A percentile compares a stretch with the other conserved stretches of the same genome.
These are phyloP conservation scores for Microtus agrestis DNA, from an alignment of 2,797 vertebrate species.

Conservation along the genomic window DNA sequence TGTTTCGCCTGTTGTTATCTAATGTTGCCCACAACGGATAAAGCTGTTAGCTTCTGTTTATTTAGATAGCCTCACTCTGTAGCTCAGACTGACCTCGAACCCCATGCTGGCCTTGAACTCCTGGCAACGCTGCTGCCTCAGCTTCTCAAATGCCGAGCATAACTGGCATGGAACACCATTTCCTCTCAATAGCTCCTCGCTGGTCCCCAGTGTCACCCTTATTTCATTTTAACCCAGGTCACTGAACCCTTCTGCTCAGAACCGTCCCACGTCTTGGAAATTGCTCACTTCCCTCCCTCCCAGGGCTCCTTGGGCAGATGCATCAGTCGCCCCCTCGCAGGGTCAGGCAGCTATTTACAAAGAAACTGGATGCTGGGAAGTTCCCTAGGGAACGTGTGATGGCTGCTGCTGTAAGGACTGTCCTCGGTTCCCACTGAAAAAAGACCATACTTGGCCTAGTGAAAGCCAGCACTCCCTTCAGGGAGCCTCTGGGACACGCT, in stretches of 20 bases:
- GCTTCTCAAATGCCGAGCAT: background rate
- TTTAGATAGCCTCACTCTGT: background rate
- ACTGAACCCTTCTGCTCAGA: background rate
- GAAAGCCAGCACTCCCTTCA: background rate
- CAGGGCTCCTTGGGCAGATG: background rate
- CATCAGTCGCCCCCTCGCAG: background rate
- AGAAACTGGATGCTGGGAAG: background rate
- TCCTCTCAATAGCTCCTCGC: background rate
- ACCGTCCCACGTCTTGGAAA: rapidly evolving
- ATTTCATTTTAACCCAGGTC: background rate
- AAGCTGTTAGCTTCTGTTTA: background rate
- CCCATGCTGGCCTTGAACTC: background rate
- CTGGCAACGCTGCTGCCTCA: background rate
- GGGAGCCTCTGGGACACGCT: rapidly evolving
- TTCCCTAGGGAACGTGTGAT: background rate
- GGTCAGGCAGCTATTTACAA: background rate
- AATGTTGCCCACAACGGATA: background rate
- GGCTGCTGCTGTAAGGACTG: background rate
- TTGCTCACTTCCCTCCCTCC: background rate
- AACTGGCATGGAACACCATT: background rate
- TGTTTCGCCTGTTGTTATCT: background rate
- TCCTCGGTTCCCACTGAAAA: background rate
- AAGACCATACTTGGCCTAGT: constrained; percentile 34
- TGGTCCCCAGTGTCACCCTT: background rate
- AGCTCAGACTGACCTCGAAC: background rate